Evolutionary conservation across 2,113 vertebrate species (phyloP), one percentile per base, ranked within the genome.

Genomic region (Andinoacara biseriatus): DNA sequence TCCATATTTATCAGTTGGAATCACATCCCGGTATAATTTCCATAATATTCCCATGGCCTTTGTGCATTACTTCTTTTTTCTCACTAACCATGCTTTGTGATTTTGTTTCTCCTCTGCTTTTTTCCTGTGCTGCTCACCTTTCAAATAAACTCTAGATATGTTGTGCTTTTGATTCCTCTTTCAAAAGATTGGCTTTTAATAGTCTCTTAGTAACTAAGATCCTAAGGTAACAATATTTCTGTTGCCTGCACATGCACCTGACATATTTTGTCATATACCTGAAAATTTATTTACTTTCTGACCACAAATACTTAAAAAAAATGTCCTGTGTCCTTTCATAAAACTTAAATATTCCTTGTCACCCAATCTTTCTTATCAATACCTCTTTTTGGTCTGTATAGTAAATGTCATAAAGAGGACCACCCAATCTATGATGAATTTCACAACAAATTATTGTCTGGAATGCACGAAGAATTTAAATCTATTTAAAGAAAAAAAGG

Each of bases 1-100:
- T 88, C 74, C 81, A 86, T 77, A 88, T 90, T 82, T 75, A 85
- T 78, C 67, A 60, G 75, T 87, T 78, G 74, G 43, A 89, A 82
- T 74, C 31, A 35, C 40, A 77, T 83, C 58, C 78, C 58, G 76
- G 38, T 81, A 69, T 80, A 31, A 89, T 91, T 82, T 89, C 78
- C 57, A 87, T 87, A 87, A 86, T 82, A 83, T 81, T 40, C 40
- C 26, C 54, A 78, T 46, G 63, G 74, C 31, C 74, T 74, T 35
- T 59, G 56, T 75, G 35, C 35, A 60, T 86, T 8, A 43, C 59
- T 10, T 63, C 63, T 29, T 75, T 60, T 54, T 20, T 69, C 38
- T 74, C 24, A 72, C 58, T 40, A 54, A 59, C 40, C 13, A 58
- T 35, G 62, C 60, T 80, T 81, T 89, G 76, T 80, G 18, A 76